A percentile compares a stretch with the other conserved stretches of the same genome.
Conservation (phyloP, 2,888 invertebrate species). For the Elysia crispata region DNA sequence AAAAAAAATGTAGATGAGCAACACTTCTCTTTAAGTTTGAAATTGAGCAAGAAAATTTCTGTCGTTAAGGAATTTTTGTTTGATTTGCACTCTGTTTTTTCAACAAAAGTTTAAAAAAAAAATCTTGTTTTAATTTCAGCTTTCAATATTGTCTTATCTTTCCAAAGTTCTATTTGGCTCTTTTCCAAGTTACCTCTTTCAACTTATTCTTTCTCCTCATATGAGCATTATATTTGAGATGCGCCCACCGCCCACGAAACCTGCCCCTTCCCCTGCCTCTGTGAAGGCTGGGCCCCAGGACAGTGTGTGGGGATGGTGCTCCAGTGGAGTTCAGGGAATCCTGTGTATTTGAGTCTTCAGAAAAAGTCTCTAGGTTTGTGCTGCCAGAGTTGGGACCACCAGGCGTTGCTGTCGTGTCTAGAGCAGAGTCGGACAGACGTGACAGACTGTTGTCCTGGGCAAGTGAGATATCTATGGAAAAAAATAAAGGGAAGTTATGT, state of each 20-base stretch:
- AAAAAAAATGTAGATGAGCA: no score
- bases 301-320: conserved; percentile 51
- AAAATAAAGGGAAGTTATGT: no score
- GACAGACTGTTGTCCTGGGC: conserved; percentile 44
- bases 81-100: no score
- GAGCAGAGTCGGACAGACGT: conserved; percentile 33
- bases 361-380: conserved; percentile 72
- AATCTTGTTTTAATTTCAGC: no score
- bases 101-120: no score
- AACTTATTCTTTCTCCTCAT: conserved; percentile 56
- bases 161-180: no score
- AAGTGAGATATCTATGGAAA: conserved; percentile 36
- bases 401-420: background rate
- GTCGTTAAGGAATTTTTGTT: no score
- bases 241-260: conserved; percentile 48
- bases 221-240: conserved; percentile 50
- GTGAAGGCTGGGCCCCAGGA: conserved; percentile 46
- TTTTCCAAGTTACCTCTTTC: conserved; percentile 54
- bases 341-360: conserved; percentile 70
- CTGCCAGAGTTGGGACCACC: conserved; percentile 44
- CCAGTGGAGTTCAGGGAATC: conserved; percentile 65
- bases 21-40: no score
- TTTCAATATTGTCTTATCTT: no score
- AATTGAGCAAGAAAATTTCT: no score
- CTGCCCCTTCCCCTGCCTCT: conserved; percentile 56